A percentile compares a stretch with the other conserved stretches of the same genome.
Conservation (phyloP, 2,113 vertebrate genomes). For the Cnemophilus loriae region DNA sequence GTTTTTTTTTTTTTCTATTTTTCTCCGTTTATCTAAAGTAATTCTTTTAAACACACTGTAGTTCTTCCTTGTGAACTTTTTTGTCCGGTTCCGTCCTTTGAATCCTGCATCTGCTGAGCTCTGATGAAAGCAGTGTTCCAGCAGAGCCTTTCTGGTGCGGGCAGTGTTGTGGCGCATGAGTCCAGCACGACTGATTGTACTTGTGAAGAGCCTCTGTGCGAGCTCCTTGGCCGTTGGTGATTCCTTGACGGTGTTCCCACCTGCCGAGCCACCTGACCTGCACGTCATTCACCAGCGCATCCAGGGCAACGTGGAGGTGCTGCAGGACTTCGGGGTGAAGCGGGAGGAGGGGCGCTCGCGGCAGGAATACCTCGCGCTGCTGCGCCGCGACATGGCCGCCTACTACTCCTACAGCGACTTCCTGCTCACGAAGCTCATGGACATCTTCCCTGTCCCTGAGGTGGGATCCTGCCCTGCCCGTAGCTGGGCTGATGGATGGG, state of each 20-base stretch:
- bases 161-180: rapidly evolving
- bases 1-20: rapidly evolving
- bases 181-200: rapidly evolving
- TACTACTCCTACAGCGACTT: conserved; percentile 95
- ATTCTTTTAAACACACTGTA: background rate
- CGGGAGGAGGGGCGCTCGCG: conserved; percentile 84
- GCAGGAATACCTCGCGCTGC: conserved; percentile 80
- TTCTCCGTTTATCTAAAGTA: background rate
- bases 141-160: rapidly evolving
- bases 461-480: conserved; percentile 43
- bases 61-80: background rate
- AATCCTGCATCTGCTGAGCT: background rate
- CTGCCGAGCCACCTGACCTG: conserved; percentile 78
- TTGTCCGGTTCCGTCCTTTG: rapidly evolving
- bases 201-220: rapidly evolving
- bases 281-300: conserved; percentile 88
- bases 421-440: conserved; percentile 85
- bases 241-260: conserved; percentile 66
- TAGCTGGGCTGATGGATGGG: background rate
- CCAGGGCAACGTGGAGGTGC: conserved; percentile 90
- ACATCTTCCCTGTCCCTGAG: conserved; percentile 91
- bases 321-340: conserved; percentile 82
- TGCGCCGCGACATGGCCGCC: conserved; percentile 85
- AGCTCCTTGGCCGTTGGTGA: background rate
- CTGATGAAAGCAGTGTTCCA: background rate